phyloP scores from a whole-genome alignment of 1,140 invertebrate species.

The Vanessa atalanta region DNA sequence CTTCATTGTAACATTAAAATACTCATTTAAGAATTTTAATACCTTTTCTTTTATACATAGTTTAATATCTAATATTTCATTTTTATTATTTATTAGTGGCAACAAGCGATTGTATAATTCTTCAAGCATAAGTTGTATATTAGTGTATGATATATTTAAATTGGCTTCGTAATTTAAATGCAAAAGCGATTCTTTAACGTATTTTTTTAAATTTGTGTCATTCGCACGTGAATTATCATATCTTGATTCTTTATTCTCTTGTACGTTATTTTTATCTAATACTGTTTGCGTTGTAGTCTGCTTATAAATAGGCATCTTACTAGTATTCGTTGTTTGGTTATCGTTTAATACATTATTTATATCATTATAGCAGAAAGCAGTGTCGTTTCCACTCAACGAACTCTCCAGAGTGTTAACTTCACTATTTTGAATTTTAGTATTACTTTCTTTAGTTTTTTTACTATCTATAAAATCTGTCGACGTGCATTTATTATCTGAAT shows the following conservation, averaged over 20 bases:
- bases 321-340: neutral
- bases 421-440: neutral
- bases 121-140: constrained; percentile 18
- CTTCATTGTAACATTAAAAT: neutral
- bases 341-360: neutral
- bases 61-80: constrained; percentile 13
- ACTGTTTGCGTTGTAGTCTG: neutral
- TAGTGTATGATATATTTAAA: constrained; percentile 1
- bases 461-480: neutral
- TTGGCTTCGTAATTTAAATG: constrained; percentile 14
- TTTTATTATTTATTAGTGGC: constrained; percentile 15
- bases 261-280: neutral
- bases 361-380: neutral
- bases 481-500: neutral
- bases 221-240: neutral
- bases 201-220: neutral
- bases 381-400: neutral
- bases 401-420: neutral
- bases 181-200: constrained; percentile 15
- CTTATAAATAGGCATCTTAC: neutral
- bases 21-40: constrained; percentile 22
- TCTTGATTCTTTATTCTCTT: neutral
- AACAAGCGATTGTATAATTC: constrained; percentile 14
- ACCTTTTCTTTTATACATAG: constrained; percentile 23
- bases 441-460: neutral